Conservation (phyloP, 2,888 invertebrate genomes). For the Scaptomyza polygonia region DNA sequence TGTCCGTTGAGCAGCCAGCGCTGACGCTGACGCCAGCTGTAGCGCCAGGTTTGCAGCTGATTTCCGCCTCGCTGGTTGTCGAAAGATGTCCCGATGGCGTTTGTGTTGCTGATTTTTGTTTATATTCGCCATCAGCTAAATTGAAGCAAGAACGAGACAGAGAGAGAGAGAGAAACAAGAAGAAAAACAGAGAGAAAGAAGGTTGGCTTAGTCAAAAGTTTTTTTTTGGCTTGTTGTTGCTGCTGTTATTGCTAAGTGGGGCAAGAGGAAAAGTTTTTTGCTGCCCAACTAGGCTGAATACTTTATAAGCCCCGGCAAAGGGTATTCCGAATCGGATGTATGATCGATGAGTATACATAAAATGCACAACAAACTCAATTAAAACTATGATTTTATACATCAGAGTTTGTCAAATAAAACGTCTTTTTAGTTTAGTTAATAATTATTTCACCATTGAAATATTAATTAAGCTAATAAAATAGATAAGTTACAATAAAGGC, state of each 20-base stretch:
- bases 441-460: no score
- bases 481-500: no score
- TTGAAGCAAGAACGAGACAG: conserved; percentile 18
- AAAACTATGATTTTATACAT: no score
- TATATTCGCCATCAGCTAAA: conserved; percentile 88
- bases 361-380: no score
- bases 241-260: conserved; percentile 54
- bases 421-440: no score
- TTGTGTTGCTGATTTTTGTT: conserved; percentile 89
- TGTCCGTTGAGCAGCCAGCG: conserved; percentile 63
- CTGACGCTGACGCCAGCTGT: conserved; percentile 68
- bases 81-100: conserved; percentile 87
- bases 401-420: no score
- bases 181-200: conserved; percentile 19
- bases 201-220: conserved; percentile 66
- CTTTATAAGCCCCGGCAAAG: not conserved
- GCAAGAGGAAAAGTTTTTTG: conserved; percentile 58
- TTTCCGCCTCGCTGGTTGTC: conserved; percentile 84
- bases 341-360: no score
- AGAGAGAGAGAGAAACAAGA: conserved; percentile 5
- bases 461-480: no score
- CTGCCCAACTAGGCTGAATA: conserved; percentile 24
- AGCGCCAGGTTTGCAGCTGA: conserved; percentile 82
- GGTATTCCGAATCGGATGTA: not conserved
- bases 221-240: conserved; percentile 47